These are phyloP conservation scores for Butorides virescens DNA, from an alignment of 2,113 vertebrate species.

Conservation along the genomic window DNA sequence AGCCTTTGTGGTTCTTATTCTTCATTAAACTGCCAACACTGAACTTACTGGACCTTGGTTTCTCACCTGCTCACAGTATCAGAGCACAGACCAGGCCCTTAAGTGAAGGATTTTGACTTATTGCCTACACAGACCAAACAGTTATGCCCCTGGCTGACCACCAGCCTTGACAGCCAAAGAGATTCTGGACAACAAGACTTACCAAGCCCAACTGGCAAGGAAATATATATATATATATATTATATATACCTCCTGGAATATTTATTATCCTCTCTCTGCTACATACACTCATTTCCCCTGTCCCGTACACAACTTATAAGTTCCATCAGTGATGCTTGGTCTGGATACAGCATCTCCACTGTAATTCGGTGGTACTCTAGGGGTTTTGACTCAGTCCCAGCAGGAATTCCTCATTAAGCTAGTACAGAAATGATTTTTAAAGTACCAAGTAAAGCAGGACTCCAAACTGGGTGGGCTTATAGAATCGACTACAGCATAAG, in stretches of 20 bases:
- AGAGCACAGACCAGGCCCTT: neutral
- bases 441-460: neutral
- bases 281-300: neutral
- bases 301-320: neutral
- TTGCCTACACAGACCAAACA: neutral
- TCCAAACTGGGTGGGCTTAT: neutral
- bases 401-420: neutral
- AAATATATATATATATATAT: neutral
- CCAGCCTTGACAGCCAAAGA: neutral
- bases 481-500: neutral
- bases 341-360: neutral
- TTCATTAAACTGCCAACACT: neutral
- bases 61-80: neutral
- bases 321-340: neutral
- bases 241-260: neutral
- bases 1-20: neutral
- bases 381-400: neutral
- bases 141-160: neutral
- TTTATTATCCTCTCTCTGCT: neutral
- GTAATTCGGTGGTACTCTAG: neutral
- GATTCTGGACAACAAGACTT: neutral
- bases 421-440: neutral
- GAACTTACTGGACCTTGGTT: accelerated
- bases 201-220: neutral
- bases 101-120: neutral